phyloP scores from a whole-genome alignment of 2,113 vertebrate species.

The Paramormyrops kingsleyae region DNA sequence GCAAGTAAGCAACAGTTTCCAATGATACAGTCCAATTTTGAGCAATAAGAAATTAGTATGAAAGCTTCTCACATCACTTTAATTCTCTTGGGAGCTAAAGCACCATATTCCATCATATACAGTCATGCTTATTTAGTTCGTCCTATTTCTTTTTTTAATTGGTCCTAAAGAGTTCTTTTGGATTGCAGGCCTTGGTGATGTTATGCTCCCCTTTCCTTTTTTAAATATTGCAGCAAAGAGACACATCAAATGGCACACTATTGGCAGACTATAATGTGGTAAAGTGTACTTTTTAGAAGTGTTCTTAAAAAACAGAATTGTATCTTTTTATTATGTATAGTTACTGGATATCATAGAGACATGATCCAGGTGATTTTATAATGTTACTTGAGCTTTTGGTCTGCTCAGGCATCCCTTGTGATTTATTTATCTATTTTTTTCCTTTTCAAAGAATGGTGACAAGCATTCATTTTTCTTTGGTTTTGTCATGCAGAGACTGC shows the following conservation, averaged over 20 bases:
- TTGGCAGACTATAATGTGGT: not conserved
- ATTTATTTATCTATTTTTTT: not conserved
- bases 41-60: not conserved
- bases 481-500: constrained; percentile 39
- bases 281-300: not conserved
- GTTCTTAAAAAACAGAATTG: not conserved
- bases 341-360: not conserved
- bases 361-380: not conserved
- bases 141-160: not conserved
- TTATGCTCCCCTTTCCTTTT: not conserved
- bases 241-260: not conserved
- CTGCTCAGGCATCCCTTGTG: not conserved
- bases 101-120: not conserved
- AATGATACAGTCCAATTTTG: not conserved
- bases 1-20: not conserved
- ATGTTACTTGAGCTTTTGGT: not conserved
- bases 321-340: not conserved
- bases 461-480: constrained; percentile 27
- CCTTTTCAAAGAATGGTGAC: constrained; percentile 36
- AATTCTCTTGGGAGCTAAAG: not conserved
- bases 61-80: not conserved
- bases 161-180: not conserved
- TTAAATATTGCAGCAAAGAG: not conserved
- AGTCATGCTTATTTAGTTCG: not conserved
- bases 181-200: not conserved